phyloP scores from a whole-genome alignment of 2,888 invertebrate genomes.

The Blomia tropicalis region DNA sequence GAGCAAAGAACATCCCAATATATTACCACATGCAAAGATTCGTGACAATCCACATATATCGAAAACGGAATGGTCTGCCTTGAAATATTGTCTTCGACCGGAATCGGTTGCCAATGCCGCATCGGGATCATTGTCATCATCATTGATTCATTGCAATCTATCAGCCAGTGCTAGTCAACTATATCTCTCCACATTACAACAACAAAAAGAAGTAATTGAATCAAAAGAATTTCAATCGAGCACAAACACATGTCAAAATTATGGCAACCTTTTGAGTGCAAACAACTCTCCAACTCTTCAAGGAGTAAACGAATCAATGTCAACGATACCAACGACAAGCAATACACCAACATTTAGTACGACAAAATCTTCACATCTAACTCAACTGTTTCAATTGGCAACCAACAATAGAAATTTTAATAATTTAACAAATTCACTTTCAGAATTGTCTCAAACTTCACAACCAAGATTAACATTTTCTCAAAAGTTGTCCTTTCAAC shows the following conservation, averaged over 20 bases:
- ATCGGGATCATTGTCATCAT: not conserved
- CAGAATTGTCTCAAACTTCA: too few species aligned
- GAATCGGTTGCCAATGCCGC: not conserved
- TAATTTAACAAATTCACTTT: not conserved
- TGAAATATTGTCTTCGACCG: constrained; percentile 13
- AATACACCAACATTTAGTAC: too few species aligned
- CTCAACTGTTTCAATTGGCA: not conserved
- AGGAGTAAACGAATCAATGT: not conserved
- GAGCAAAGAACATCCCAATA: constrained; percentile 77
- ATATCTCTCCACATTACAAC: not conserved
- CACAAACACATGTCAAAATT: too few species aligned
- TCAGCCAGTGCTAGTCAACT: constrained; percentile 8
- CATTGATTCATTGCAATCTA: constrained; percentile 1
- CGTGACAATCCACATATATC: constrained; percentile 90
- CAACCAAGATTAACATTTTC: constrained; percentile 9
- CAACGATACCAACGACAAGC: not conserved
- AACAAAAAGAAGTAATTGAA: constrained; percentile 13
- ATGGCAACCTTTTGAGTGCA: not conserved
- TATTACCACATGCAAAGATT: constrained; percentile 79
- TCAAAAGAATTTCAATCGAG: not conserved
- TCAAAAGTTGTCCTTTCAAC: constrained; percentile 1
- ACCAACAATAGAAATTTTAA: not conserved
- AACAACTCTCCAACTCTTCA: not conserved
- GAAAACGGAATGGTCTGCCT: constrained; percentile 47
- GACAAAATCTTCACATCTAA: not conserved